Conservation (phyloP, 2,113 vertebrate genomes). For the Zosterops japonicus region DNA sequence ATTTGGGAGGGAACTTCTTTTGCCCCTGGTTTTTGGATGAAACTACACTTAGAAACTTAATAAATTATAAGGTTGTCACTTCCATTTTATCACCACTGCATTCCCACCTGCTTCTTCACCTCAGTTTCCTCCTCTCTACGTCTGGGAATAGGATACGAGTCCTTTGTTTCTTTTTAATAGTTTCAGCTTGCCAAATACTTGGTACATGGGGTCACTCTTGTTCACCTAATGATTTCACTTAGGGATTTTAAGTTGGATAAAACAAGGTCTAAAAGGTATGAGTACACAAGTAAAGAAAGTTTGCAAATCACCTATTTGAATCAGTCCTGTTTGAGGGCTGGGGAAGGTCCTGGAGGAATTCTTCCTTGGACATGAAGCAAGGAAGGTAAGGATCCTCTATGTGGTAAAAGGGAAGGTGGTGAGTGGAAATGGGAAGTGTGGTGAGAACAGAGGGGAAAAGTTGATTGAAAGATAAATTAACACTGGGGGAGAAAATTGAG, state of each 20-base stretch:
- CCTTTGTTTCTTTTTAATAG: neutral
- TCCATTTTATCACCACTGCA: neutral
- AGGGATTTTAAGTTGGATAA: neutral
- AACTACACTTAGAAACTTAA: conserved; percentile 12
- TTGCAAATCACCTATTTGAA: neutral
- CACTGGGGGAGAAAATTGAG: neutral
- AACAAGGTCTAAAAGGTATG: neutral
- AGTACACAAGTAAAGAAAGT: neutral
- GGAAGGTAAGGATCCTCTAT: neutral
- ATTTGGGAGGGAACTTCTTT: neutral
- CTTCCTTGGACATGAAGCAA: neutral
- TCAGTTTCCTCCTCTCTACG: neutral
- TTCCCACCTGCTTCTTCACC: neutral
- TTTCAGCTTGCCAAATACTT: neutral
- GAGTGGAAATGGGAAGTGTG: neutral
- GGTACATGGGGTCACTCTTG: neutral
- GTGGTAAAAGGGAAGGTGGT: neutral
- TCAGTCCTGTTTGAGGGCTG: neutral
- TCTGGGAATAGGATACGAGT: neutral
- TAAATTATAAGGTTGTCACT: conserved; percentile 5
- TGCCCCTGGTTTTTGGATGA: neutral
- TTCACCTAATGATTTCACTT: neutral
- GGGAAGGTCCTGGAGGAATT: neutral
- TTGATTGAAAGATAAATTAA: neutral
- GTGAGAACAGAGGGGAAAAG: neutral